These are phyloP conservation scores for Crossocerus cetratus DNA, from an alignment of 2,888 invertebrate species.

Conservation along the genomic window DNA sequence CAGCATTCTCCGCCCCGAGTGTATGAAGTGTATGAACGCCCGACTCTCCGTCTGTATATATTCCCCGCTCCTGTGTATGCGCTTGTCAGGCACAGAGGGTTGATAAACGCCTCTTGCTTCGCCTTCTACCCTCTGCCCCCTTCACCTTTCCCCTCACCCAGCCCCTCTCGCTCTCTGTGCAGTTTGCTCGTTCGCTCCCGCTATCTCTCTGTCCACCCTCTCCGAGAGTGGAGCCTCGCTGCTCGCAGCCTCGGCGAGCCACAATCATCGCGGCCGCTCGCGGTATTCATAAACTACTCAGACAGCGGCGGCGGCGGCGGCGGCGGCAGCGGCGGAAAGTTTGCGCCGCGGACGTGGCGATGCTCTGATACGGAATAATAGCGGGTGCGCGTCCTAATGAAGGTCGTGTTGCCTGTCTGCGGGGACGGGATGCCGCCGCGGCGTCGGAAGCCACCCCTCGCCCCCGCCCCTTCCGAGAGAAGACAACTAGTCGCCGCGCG, in stretches of 20 bases:
- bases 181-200: background rate
- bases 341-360: constrained; percentile 52
- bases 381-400: constrained; percentile 44
- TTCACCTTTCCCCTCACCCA: constrained; percentile 20
- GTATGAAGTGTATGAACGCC: background rate
- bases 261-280: constrained; percentile 48
- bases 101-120: constrained; percentile 50
- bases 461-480: background rate
- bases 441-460: background rate
- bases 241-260: constrained; percentile 27
- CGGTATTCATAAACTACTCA: constrained; percentile 69
- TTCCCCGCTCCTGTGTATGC: constrained; percentile 21
- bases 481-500: background rate
- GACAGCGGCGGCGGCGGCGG: constrained; percentile 62
- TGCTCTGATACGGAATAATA: constrained; percentile 65
- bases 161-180: background rate
- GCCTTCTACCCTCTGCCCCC: background rate
- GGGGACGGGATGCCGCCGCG: background rate
- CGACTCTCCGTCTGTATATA: constrained; percentile 20
- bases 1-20: constrained; percentile 1
- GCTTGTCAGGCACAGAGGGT: constrained; percentile 54
- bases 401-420: constrained; percentile 40
- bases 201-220: constrained; percentile 38
- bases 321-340: constrained; percentile 65
- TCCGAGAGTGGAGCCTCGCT: background rate